Evolutionary conservation across 2,113 vertebrate species (phyloP).

Genomic region (Atlantisia rogersi): DNA sequence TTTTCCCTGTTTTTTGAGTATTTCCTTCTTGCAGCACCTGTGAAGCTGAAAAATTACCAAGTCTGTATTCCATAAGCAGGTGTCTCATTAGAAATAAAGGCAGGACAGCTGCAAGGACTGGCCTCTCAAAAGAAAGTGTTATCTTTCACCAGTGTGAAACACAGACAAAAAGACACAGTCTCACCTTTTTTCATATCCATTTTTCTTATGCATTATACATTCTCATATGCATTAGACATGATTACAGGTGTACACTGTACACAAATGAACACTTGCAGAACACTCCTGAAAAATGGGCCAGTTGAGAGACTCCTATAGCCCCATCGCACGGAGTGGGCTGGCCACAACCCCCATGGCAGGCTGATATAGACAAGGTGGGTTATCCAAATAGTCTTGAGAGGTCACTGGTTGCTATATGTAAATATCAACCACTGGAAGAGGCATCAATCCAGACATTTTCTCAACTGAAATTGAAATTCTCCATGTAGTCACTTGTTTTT

Average conservation of each 20-base stretch:
- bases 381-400: neutral
- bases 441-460: neutral
- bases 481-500: neutral
- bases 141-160: neutral
- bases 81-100: neutral
- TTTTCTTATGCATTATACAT: neutral
- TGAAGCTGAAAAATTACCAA: neutral
- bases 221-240: neutral
- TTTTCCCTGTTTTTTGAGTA: neutral
- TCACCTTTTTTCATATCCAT: neutral
- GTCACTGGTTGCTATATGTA: neutral
- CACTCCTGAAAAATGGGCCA: accelerated
- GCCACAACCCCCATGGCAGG: neutral
- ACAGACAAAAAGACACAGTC: neutral
- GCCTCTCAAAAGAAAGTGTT: neutral
- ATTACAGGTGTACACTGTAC: neutral
- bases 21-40: neutral
- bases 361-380: neutral
- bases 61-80: neutral
- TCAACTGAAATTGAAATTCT: neutral
- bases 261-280: neutral
- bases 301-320: neutral
- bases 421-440: neutral
- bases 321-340: accelerated
- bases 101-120: accelerated